phyloP scores from a whole-genome alignment of 1,140 invertebrate species.

The Dufourea novaeangliae region DNA sequence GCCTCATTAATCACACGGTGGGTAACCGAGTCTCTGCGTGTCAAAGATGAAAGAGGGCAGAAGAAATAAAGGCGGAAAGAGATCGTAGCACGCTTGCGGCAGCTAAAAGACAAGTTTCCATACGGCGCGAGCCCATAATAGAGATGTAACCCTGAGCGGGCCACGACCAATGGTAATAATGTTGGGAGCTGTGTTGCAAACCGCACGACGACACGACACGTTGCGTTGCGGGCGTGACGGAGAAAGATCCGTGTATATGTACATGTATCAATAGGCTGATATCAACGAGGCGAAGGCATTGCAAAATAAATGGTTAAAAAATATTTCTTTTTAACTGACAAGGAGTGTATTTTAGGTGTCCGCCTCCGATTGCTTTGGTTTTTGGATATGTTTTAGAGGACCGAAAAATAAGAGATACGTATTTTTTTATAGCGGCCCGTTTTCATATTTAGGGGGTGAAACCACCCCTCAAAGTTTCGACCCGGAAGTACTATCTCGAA shows the following conservation, averaged over 20 bases:
- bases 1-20: constrained; percentile 76
- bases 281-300: no score
- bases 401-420: no score
- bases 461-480: no score
- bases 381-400: no score
- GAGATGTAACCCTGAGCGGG: constrained; percentile 71
- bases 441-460: no score
- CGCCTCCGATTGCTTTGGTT: no score
- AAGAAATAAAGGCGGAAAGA: constrained; percentile 45
- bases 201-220: no score
- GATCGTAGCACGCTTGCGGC: constrained; percentile 57
- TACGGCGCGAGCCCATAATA: constrained; percentile 70
- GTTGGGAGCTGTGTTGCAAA: constrained; percentile 63
- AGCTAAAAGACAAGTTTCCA: constrained; percentile 58
- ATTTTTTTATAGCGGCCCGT: no score
- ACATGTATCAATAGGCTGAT: background rate
- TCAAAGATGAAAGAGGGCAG: constrained; percentile 51
- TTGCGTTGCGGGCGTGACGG: constrained; percentile 19
- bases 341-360: no score
- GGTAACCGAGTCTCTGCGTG: constrained; percentile 64
- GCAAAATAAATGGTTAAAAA: background rate
- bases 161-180: constrained; percentile 77
- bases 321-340: no score
- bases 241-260: constrained; percentile 5
- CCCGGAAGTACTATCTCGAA: no score